These are phyloP conservation scores for Apis dorsata DNA, from an alignment of 1,140 invertebrate genomes.

Conservation along the genomic window DNA sequence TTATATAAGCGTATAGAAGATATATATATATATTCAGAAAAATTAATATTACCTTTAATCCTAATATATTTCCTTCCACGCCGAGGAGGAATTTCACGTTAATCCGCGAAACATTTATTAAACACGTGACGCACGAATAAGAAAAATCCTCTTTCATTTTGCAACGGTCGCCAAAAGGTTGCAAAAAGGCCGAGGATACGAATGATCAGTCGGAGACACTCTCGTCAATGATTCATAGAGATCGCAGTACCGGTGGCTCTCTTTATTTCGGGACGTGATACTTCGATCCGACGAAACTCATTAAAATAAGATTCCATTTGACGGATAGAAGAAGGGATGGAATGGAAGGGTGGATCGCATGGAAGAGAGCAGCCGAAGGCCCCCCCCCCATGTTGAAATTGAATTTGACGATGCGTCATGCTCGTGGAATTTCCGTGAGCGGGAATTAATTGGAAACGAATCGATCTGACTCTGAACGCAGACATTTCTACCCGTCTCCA, in stretches of 20 bases:
- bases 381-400: conserved; percentile 13
- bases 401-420: conserved; percentile 43
- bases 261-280: conserved; percentile 17
- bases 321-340: neutral
- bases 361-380: neutral
- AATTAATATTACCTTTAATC: no score
- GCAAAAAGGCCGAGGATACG: neutral
- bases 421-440: conserved; percentile 42
- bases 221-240: conserved; percentile 1
- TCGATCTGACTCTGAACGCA: conserved; percentile 7
- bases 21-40: no score
- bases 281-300: conserved; percentile 29
- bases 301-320: conserved; percentile 40
- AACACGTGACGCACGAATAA: neutral
- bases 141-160: neutral
- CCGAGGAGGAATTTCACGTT: no score
- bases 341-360: neutral
- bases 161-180: neutral
- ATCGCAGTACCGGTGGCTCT: neutral
- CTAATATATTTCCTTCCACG: no score
- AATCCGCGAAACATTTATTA: neutral
- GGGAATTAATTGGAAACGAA: conserved; percentile 51
- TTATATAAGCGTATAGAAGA: no score
- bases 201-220: neutral
- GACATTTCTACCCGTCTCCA: neutral